Percentiles rank a stretch among this genome's conserved stretches.
These are phyloP conservation scores for Perccottus glenii DNA, from an alignment of 2,113 vertebrate species.

Conservation along the genomic window DNA sequence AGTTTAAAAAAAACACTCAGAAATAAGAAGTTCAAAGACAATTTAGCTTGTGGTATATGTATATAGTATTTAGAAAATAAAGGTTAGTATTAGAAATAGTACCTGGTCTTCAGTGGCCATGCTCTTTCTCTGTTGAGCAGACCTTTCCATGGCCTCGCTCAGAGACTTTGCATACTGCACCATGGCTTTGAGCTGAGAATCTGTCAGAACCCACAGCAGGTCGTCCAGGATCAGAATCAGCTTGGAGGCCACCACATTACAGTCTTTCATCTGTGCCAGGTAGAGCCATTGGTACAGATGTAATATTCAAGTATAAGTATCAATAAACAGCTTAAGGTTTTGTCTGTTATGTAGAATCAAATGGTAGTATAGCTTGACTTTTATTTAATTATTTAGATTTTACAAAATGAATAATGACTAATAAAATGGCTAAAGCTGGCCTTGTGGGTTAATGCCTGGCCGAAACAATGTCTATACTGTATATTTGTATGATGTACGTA, in stretches of 20 bases:
- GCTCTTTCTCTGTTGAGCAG: slow-evolving; percentile 95
- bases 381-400: too few relatives aligned
- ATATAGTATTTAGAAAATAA: not conserved
- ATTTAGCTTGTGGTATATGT: too few relatives aligned
- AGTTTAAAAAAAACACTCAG: too few relatives aligned
- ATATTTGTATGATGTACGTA: too few relatives aligned
- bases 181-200: slow-evolving; percentile 98
- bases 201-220: slow-evolving; percentile 97
- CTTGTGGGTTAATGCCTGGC: too few relatives aligned
- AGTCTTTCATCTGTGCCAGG: slow-evolving; percentile 88
- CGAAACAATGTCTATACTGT: too few relatives aligned
- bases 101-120: slow-evolving; percentile 88
- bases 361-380: too few relatives aligned
- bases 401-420: too few relatives aligned
- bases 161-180: slow-evolving; percentile 98
- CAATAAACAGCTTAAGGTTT: not conserved
- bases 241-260: slow-evolving; percentile 96
- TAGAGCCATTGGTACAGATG: slow-evolving; percentile 5
- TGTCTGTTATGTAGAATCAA: too few relatives aligned
- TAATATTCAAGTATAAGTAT: slow-evolving; percentile 13
- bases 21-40: too few relatives aligned
- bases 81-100: not conserved
- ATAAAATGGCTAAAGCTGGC: too few relatives aligned
- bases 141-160: slow-evolving; percentile 97
- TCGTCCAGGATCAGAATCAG: slow-evolving; percentile 95